Evolutionary conservation across 2,113 vertebrate genomes (phyloP), one percentile per base, ranked within the genome.

Genomic region (Cololabis saira): DNA sequence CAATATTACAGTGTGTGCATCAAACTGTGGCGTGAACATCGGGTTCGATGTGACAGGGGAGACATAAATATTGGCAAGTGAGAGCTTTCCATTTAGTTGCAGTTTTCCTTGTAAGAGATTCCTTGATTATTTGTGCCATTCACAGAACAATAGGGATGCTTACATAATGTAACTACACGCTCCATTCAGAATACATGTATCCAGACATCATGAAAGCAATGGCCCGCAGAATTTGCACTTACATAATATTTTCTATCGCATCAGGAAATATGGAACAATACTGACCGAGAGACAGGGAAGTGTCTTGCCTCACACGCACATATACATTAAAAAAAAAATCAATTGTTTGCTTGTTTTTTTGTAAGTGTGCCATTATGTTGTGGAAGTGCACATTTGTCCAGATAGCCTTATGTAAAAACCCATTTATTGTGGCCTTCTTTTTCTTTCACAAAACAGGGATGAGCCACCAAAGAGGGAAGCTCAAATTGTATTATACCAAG

Each of bases 371-470:
- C 44, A 71, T 74, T 65, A 83, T 60, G 65, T 62, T 40, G 43
- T 71, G 40, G 41, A 51, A n/a, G 73, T 71, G 66, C 68, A 67
- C 30, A 72, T 67, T 64, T 49, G 74, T 64, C 58, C 16, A 66
- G 66, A 78, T 69, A 67, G 61, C 77, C 74, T 80, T 57, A 73
- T 74, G 59, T 68, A 84, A 87, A 85, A 83, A 76, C 74, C 59
- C 30, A 58, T 86, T 79, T 84, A 69, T 79, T 84, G 58, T 75
- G 81, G 86, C 81, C 84, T 77, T 87, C 81, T 81, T 82, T 83
- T 78, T 66, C 71, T 79, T 82, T 72, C 65, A 83, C 59, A 30
- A 67, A 71, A 63, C 70, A 68, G 66, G 58, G 65, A 81, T 88
- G 87, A 90, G 85, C 88, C 85, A 89, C 76, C 30, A 57, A 57